phyloP scores from a whole-genome alignment of 2,113 vertebrate genomes.

The Hiodon alosoides region DNA sequence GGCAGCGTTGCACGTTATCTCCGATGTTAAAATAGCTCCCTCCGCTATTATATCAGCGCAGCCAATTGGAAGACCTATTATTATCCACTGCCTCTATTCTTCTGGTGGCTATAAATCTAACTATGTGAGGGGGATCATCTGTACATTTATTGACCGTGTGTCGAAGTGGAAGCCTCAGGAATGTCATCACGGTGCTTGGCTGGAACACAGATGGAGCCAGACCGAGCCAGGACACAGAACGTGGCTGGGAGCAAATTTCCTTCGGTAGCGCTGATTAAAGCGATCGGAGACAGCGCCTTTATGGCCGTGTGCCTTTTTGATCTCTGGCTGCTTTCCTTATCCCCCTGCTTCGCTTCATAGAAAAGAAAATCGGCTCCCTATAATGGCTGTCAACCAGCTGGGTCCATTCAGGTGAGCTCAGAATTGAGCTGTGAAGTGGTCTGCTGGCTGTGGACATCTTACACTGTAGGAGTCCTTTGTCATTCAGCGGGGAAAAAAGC shows the following conservation, averaged over 20 bases:
- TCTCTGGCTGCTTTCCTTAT: neutral
- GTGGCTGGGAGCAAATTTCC: neutral
- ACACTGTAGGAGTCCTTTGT: too few species aligned
- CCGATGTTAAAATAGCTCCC: neutral
- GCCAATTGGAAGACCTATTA: neutral
- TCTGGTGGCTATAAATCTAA: too few species aligned
- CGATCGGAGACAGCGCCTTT: neutral
- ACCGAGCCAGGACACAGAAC: neutral
- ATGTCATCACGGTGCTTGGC: neutral
- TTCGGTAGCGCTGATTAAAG: neutral
- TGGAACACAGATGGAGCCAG: too few species aligned
- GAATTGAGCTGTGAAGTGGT: neutral
- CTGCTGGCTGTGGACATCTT: too few species aligned
- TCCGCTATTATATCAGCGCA: neutral
- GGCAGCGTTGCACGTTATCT: neutral
- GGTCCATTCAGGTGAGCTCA: neutral
- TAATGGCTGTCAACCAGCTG: constrained; percentile 3
- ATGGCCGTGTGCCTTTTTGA: neutral
- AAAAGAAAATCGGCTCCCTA: neutral
- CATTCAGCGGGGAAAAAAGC: neutral
- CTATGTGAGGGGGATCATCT: too few species aligned
- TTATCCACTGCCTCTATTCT: too few species aligned
- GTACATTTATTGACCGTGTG: too few species aligned
- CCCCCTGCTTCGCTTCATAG: neutral
- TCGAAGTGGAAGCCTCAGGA: neutral